phyloP scores from a whole-genome alignment of 2,113 vertebrate genomes.

The Picathartes gymnocephalus region DNA sequence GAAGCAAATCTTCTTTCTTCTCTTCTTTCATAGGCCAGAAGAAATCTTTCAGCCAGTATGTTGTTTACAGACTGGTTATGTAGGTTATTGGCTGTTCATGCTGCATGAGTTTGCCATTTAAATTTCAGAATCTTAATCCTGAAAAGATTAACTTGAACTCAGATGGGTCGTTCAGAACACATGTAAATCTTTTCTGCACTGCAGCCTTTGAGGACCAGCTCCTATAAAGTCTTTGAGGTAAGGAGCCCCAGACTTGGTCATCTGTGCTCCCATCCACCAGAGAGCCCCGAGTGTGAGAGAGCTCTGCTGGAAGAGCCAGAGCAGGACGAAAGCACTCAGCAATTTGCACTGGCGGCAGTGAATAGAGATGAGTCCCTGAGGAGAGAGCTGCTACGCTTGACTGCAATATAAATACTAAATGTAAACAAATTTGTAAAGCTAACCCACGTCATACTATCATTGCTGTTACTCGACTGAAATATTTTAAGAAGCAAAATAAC shows the following conservation, averaged over 20 bases:
- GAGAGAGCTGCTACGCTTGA: slow-evolving; percentile 13
- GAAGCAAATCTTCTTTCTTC: not conserved
- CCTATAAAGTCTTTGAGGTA: not conserved
- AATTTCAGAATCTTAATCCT: slow-evolving; percentile 24
- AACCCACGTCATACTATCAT: slow-evolving; percentile 8
- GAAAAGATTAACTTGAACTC: not conserved
- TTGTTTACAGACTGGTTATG: not conserved
- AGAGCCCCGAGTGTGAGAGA: not conserved
- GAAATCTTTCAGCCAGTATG: not conserved
- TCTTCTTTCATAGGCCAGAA: not conserved
- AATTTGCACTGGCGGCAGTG: not conserved
- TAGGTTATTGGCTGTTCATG: slow-evolving; percentile 9
- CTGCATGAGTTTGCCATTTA: slow-evolving; percentile 2
- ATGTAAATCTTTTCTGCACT: not conserved
- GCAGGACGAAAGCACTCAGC: not conserved
- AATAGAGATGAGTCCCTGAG: slow-evolving; percentile 18
- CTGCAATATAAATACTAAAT: slow-evolving; percentile 49
- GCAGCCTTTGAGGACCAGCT: not conserved
- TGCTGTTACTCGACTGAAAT: not conserved
- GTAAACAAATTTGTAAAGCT: slow-evolving; percentile 51
- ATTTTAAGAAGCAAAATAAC: slow-evolving; percentile 51
- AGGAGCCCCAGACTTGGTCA: not conserved
- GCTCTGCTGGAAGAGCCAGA: not conserved
- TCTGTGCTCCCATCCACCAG: not conserved
- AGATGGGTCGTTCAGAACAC: not conserved